Percentiles rank a stretch among this genome's conserved stretches.
Conservation (phyloP, 2,888 invertebrate genomes). For the Sycophila texana region DNA sequence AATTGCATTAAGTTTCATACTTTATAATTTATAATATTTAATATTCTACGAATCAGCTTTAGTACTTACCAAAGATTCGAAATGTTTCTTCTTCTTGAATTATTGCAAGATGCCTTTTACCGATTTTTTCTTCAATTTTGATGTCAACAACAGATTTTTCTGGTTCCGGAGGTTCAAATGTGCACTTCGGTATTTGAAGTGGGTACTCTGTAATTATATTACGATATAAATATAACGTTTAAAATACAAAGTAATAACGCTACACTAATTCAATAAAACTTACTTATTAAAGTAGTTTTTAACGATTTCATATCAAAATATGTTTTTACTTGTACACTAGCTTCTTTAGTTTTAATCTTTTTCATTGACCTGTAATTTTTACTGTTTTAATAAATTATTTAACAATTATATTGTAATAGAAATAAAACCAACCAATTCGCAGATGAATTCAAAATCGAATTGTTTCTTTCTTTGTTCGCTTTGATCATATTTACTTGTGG, state of each 20-base stretch:
- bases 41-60: no score
- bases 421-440: slow-evolving; percentile 59
- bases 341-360: slow-evolving; percentile 60
- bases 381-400: slow-evolving; percentile 3
- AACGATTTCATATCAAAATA: slow-evolving; percentile 21
- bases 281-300: slow-evolving; percentile 49
- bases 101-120: slow-evolving; percentile 70
- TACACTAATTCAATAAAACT: slow-evolving; percentile 24
- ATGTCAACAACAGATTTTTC: slow-evolving; percentile 71
- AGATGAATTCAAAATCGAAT: slow-evolving; percentile 38
- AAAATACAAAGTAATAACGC: no score
- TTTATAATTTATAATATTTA: no score
- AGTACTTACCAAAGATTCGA: slow-evolving; percentile 69
- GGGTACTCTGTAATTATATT: slow-evolving; percentile 61
- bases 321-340: slow-evolving; percentile 59
- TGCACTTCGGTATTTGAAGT: slow-evolving; percentile 64
- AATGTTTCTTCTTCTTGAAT: slow-evolving; percentile 70
- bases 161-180: slow-evolving; percentile 65
- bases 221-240: neutral
- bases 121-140: slow-evolving; percentile 69
- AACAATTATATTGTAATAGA: neutral
- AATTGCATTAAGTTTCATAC: neutral
- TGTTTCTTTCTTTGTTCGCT: slow-evolving; percentile 59
- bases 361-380: slow-evolving; percentile 37
- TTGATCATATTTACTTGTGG: slow-evolving; percentile 62